These are phyloP conservation scores for Potorous gilbertii DNA, from an alignment of 2,797 vertebrate genomes.

Conservation along the genomic window DNA sequence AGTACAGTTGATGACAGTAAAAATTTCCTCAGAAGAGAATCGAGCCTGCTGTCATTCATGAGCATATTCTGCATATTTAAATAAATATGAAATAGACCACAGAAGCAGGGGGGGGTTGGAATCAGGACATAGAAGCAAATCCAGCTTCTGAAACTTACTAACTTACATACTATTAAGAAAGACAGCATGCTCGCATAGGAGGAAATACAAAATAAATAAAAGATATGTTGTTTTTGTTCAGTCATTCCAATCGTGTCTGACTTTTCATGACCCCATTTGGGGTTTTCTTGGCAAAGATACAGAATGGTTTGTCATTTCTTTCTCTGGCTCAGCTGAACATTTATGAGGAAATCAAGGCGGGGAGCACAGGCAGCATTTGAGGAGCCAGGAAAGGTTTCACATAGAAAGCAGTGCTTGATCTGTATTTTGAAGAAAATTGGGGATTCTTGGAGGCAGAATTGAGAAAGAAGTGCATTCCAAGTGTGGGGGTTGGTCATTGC, in stretches of 20 bases:
- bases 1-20: neutral
- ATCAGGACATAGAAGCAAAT: neutral
- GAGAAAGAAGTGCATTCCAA: neutral
- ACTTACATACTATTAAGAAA: neutral
- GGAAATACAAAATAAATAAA: neutral
- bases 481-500: neutral
- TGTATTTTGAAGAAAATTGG: neutral
- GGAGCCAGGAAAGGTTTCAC: neutral
- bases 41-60: neutral
- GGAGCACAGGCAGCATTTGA: neutral
- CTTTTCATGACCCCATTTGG: neutral
- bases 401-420: neutral
- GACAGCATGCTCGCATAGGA: neutral
- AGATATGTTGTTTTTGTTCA: neutral
- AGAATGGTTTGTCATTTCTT: neutral
- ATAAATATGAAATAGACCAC: conserved; percentile 30
- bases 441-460: neutral
- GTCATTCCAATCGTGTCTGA: neutral
- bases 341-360: neutral
- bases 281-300: neutral
- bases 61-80: neutral
- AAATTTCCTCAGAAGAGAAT: conserved; percentile 23
- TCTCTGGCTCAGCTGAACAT: neutral
- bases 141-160: neutral
- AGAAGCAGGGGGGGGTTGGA: neutral